These are phyloP conservation scores for Doris montereyensis DNA, from an alignment of 2,888 invertebrate species.

Conservation along the genomic window DNA sequence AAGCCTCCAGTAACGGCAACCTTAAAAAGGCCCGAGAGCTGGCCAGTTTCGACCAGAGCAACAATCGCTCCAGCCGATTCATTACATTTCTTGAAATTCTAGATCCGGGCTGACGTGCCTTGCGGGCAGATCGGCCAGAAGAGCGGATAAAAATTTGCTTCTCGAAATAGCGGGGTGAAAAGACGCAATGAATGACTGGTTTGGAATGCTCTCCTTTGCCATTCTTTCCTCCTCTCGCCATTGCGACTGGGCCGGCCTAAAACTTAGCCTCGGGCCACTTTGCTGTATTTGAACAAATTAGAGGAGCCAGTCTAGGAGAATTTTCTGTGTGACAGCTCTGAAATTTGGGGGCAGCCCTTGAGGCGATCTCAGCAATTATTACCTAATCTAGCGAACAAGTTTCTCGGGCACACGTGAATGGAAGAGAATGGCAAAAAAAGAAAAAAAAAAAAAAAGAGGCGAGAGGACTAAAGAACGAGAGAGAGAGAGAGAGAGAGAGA, in stretches of 20 bases:
- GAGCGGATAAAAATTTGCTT: constrained; percentile 22
- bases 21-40: no score
- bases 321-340: constrained; percentile 46
- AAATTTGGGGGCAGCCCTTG: constrained; percentile 40
- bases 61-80: background rate
- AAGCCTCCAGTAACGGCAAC: no score
- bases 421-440: no score
- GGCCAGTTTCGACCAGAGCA: no score
- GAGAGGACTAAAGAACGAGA: no score
- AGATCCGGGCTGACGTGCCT: no score
- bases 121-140: constrained; percentile 13
- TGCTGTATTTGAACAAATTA: constrained; percentile 40
- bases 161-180: constrained; percentile 26
- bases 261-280: constrained; percentile 20
- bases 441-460: no score
- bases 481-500: background rate
- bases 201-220: constrained; percentile 26
- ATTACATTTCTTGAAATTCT: constrained; percentile 6
- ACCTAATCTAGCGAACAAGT: constrained; percentile 46
- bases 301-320: constrained; percentile 30
- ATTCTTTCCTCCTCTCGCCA: constrained; percentile 3
- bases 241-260: constrained; percentile 32
- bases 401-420: constrained; percentile 20
- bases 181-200: constrained; percentile 32
- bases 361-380: constrained; percentile 45